phyloP scores from a whole-genome alignment of 2,113 vertebrate genomes.

The Willisornis vidua region DNA sequence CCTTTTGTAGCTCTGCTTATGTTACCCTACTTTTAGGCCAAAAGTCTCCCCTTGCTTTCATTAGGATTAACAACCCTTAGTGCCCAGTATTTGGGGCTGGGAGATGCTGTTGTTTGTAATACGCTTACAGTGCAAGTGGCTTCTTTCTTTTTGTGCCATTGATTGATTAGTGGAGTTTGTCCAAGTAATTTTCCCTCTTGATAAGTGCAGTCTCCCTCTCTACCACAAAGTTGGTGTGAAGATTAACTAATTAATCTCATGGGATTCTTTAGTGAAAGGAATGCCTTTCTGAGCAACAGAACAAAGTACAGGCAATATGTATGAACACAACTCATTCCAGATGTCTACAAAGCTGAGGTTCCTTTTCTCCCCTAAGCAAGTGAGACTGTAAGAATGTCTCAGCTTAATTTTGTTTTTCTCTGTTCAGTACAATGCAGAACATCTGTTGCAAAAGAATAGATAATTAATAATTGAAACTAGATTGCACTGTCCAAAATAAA shows the following conservation, averaged over 20 bases:
- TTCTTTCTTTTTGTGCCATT: slow-evolving; percentile 35
- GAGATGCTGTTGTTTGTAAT: slow-evolving; percentile 24
- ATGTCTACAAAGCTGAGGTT: not conserved
- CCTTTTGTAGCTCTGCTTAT: not conserved
- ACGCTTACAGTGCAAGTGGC: not conserved
- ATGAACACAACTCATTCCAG: not conserved
- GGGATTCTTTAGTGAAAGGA: slow-evolving; percentile 44
- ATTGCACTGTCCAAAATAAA: not conserved
- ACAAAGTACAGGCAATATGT: not conserved
- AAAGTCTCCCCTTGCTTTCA: not conserved
- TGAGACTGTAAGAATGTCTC: not conserved
- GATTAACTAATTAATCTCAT: slow-evolving; percentile 56
- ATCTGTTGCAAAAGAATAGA: slow-evolving; percentile 24
- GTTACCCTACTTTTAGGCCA: not conserved
- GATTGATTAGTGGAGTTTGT: slow-evolving; percentile 42
- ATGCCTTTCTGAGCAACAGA: slow-evolving; percentile 32
- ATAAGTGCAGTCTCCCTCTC: not conserved
- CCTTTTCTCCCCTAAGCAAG: slow-evolving; percentile 1
- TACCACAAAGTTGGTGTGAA: slow-evolving; percentile 18
- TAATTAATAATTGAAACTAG: slow-evolving; percentile 38
- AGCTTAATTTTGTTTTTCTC: not conserved
- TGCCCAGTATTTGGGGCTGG: not conserved
- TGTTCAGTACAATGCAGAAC: not conserved
- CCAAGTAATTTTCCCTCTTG: slow-evolving; percentile 42
- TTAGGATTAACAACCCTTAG: not conserved